Conservation (phyloP, 2,113 vertebrate species). For the Embiotoca jacksoni region DNA sequence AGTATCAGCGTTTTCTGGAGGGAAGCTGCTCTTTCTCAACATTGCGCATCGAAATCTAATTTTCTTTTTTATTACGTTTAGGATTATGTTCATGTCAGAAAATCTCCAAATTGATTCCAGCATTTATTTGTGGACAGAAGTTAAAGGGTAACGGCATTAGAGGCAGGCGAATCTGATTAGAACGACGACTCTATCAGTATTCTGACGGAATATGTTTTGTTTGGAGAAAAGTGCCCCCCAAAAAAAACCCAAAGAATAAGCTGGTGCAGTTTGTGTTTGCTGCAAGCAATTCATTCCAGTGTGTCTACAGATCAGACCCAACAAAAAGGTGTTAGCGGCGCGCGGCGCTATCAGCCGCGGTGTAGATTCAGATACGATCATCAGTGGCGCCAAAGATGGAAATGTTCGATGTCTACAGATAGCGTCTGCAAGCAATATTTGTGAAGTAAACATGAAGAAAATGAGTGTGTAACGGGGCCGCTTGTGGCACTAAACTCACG, state of each 20-base stretch:
- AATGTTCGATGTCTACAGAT: background rate
- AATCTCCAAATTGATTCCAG: background rate
- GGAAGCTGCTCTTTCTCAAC: background rate
- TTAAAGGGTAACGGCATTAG: background rate
- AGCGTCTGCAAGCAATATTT: background rate
- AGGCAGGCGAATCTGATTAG: background rate
- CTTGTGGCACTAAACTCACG: background rate
- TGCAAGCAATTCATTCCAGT: background rate
- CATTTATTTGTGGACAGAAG: background rate
- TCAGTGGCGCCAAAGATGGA: background rate
- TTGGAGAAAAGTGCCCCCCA: background rate
- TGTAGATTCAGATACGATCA: background rate
- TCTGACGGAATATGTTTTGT: too few relatives aligned
- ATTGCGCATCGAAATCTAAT: background rate
- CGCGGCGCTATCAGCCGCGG: too few relatives aligned
- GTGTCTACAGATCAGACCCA: too few relatives aligned
- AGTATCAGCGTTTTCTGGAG: accelerated
- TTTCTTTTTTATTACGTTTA: too few relatives aligned
- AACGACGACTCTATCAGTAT: too few relatives aligned
- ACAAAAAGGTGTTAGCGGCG: too few relatives aligned
- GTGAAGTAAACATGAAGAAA: background rate
- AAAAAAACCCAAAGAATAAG: background rate
- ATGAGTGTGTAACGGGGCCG: background rate
- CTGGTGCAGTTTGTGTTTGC: background rate
- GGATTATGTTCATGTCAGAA: background rate